Conservation (phyloP, 2,113 vertebrate genomes). For the Larimichthys crocea region DNA sequence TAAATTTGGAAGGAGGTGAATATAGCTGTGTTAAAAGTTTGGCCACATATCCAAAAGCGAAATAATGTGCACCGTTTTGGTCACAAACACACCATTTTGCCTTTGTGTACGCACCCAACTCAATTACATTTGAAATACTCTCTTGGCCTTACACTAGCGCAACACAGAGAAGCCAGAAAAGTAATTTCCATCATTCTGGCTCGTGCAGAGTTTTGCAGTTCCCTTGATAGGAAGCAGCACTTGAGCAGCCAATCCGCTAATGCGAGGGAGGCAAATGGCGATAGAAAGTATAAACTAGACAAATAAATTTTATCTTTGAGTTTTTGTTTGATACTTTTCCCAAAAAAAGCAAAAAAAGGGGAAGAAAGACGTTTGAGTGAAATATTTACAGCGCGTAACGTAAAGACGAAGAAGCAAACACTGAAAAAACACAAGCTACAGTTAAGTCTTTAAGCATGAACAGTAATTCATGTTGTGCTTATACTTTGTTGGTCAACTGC, state of each 20-base stretch:
- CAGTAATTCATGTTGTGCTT: slow-evolving; percentile 43
- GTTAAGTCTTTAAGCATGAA: background rate
- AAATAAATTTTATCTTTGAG: slow-evolving; percentile 47
- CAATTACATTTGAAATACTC: slow-evolving; percentile 52
- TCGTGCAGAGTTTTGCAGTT: slow-evolving; percentile 44
- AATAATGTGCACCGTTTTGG: slow-evolving; percentile 26
- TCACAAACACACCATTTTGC: slow-evolving; percentile 22
- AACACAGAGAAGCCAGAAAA: slow-evolving; percentile 60
- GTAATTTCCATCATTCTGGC: slow-evolving; percentile 66
- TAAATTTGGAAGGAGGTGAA: background rate
- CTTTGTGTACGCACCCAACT: slow-evolving; percentile 43
- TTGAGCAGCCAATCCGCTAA: slow-evolving; percentile 63
- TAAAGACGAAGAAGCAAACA: background rate
- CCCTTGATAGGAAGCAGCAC: slow-evolving; percentile 58
- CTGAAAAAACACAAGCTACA: slow-evolving; percentile 17
- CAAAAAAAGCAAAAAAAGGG: background rate
- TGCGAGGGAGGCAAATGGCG: slow-evolving; percentile 37
- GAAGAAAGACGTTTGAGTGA: slow-evolving; percentile 7
- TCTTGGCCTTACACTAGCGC: slow-evolving; percentile 14
- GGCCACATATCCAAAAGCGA: background rate
- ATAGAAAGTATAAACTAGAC: slow-evolving; percentile 47
- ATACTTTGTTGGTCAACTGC: slow-evolving; percentile 37
- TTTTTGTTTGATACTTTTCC: background rate
- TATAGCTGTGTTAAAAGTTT: slow-evolving; percentile 7
- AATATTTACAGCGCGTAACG: slow-evolving; percentile 50